phyloP scores from a whole-genome alignment of 2,888 invertebrate species.

The Patella pellucida region DNA sequence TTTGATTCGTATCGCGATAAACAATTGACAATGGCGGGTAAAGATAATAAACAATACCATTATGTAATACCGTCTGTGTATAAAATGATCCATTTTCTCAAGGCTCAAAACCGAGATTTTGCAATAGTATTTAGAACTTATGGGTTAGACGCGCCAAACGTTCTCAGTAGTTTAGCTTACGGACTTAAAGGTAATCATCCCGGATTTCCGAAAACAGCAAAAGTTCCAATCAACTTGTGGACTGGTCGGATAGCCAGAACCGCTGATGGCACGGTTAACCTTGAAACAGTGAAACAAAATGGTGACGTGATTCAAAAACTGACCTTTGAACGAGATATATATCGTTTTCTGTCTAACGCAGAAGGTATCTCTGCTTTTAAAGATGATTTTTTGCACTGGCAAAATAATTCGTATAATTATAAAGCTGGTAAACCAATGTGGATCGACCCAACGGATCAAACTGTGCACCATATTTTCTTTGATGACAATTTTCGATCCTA shows the following conservation, averaged over 20 bases:
- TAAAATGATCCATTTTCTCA: slow-evolving; percentile 57
- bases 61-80: slow-evolving; percentile 68
- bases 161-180: slow-evolving; percentile 53
- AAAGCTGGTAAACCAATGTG: slow-evolving; percentile 66
- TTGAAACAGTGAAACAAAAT: slow-evolving; percentile 41
- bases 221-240: slow-evolving; percentile 46
- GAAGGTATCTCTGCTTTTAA: slow-evolving; percentile 63
- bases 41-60: slow-evolving; percentile 64
- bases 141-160: slow-evolving; percentile 66
- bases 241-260: slow-evolving; percentile 55
- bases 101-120: slow-evolving; percentile 57
- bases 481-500: slow-evolving; percentile 69
- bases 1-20: slow-evolving; percentile 33
- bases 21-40: slow-evolving; percentile 54
- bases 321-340: slow-evolving; percentile 50
- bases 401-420: slow-evolving; percentile 60
- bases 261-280: slow-evolving; percentile 38
- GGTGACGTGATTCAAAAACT: slow-evolving; percentile 14
- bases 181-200: slow-evolving; percentile 64
- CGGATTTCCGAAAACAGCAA: slow-evolving; percentile 47
- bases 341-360: slow-evolving; percentile 53
- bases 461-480: slow-evolving; percentile 68
- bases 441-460: slow-evolving; percentile 58
- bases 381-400: slow-evolving; percentile 68
- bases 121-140: slow-evolving; percentile 67